Base-by-base conservation (phyloP, 2,888 invertebrate species). In the Campoletis raptor region DNA sequence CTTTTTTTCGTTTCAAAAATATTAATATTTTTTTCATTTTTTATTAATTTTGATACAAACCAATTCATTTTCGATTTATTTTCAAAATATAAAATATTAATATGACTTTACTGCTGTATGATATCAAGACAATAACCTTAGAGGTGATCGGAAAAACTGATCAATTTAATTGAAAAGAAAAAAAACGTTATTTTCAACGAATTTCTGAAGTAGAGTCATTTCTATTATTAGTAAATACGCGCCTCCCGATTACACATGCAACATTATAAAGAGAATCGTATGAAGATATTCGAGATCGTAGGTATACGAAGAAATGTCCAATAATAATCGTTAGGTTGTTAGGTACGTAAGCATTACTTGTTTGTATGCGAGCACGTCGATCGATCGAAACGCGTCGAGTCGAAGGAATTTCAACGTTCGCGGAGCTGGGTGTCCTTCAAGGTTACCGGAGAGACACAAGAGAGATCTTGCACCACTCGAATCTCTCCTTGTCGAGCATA, bases 391-490 rank as follows among this genome's bases (percentile, higher is more conserved):
- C 66, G 57, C 64, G 85, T 57, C 69, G 67, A 54, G 48, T 57
- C 37, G 64, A 70, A 76, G 73, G 84, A 85, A 88, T 87, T 73
- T 83, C 82, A 36, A 84, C 67, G 78, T 72, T 66, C 30, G 42
- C 40, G 76, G 85, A 86, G 70, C 88, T 84, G 83, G 85, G 85
- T 88, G 88, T 89, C 85, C 88, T 90, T 89, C 90, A 89, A 89
- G 89, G 90, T 89, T 89, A 87, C 87, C 85, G 81, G 83, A 87
- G 78, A 70, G 80, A 88, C 70, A 79, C 30, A 30, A 30, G 30
- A 30, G 30, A 30, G 30, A 85, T 89, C 85, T 90, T 90, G 88
- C 90, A 88, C 89, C 89, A 87, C 48, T 79, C 61, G 57, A 36
- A 54, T 54, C 72, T 76, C 18, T 72, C 52, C 42, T 21, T n/a